Evolutionary conservation across 2,888 invertebrate genomes (phyloP), one percentile per base, ranked within the genome.

Genomic region (Polydrusus cervinus): DNA sequence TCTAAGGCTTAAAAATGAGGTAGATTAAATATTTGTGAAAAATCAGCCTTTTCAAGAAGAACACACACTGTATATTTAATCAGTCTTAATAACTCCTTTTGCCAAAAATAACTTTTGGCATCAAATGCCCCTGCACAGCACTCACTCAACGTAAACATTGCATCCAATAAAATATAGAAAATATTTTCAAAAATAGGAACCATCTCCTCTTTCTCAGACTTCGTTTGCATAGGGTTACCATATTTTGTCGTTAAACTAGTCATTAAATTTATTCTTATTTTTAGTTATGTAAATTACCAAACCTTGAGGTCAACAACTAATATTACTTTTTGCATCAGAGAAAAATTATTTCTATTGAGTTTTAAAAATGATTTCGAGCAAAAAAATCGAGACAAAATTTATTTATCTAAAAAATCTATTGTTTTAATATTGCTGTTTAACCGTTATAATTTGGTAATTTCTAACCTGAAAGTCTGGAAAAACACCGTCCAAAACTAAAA

Each of bases 21-120:
- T 53, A 53, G 53, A 53, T 53, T 53, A 53, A 38, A 60, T 8
- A 38, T 60, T 38, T 38, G n/a, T 34, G 9, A 25, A 25, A 64
- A 30, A 64, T 64, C 64, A 64, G 64, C 30, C 64, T 64, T 64
- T 49, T 45, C 14, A 30, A 11, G 57, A 60, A 60, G 57, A 60
- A 60, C 57, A 60, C 57, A 60, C 14, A 7, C 10, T 53, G 53
- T 53, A 53, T 25, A 53, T 53, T 25, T 53, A 38, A 18, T 49
- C 47, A 64, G 64, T 49, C 64, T 64, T 64, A 55, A 60, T 38
- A 40, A 45, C 64, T 64, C 45, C 61, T 61, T 20, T 61, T 61
- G 61, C 61, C 61, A 61, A 61, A 61, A 61, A 43, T 43, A 25
- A 25, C 38, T 60, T 60, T 47, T 45, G 49, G 49, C 64, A 64